phyloP scores from a whole-genome alignment of 2,113 vertebrate species.

The Thamnophis sirtalis region DNA sequence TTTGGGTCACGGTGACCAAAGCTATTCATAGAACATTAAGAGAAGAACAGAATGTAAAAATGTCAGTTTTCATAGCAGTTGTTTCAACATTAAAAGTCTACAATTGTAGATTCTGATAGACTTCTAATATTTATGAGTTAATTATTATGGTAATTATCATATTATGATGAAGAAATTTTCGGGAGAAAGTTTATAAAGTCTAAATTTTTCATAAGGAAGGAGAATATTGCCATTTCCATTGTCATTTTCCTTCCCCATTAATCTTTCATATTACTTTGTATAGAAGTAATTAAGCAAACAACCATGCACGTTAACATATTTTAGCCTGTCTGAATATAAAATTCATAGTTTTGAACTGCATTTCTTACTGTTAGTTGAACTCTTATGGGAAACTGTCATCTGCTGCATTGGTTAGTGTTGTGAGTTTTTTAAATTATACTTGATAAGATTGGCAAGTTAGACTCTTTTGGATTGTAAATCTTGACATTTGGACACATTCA shows the following conservation, averaged over 20 bases:
- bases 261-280: background rate
- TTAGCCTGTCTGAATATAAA: background rate
- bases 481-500: conserved; percentile 37
- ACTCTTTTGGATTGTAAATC: background rate
- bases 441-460: conserved; percentile 10
- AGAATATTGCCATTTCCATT: fast-evolving
- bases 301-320: no score
- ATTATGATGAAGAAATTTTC: fast-evolving
- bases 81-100: background rate
- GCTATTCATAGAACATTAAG: background rate
- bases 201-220: background rate
- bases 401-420: background rate
- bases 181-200: background rate
- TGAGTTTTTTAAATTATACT: background rate
- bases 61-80: conserved; percentile 11
- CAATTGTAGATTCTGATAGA: background rate
- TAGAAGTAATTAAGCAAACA: background rate
- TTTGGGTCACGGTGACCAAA: background rate
- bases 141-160: background rate
- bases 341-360: background rate
- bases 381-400: background rate
- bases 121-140: background rate
- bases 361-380: background rate
- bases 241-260: background rate
- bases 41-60: conserved; percentile 16